Base-by-base conservation (phyloP, 2,113 vertebrate species). In the Fregata magnificens region DNA sequence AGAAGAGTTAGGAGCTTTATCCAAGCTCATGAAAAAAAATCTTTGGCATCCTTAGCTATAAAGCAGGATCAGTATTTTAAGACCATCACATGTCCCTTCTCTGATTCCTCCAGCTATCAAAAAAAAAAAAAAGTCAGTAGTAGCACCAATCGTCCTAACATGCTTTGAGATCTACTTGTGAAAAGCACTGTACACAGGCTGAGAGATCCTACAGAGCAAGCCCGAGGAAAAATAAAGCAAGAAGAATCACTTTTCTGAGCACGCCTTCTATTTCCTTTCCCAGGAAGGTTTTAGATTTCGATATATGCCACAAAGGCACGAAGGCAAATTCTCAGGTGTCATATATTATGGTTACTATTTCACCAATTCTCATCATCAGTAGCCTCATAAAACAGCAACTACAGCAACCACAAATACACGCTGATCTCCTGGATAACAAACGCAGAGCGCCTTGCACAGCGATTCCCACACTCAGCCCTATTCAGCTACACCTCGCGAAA, bases 381-480 rank as follows among this genome's bases (percentile, higher is more conserved):
- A 83, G 72, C 69, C 78, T 65, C 3, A 2, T 18, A 15, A 87
- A 71, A n/a, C 6, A 67, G 45, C n/a, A 49, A 61, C 38, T 44
- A 11, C 22, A 29, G 62, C 50, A 56, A 20, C 62, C 28, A 58
- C 40, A 79, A 42, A 31, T 25, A 40, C 34, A 16, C 12, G 1
- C 3, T 31, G 42, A 42, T 29, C 45, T 90, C 56, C 58, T 25
- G 50, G 61, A 8, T 1, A 58, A 21, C 53, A 25, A n/a, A 14
- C 2, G 1, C 62, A 36, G n/a, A 66, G 74, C 11, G 9, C n/a
- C 45, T 52, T 3, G 6, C 24, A 13, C 40, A 38, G 69, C 12
- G 9, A 17, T 19, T 20, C 62, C 50, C 3, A 0, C 24, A 2
- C 38, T 21, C 8, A 5, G 71, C 31, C 53, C 47, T 18, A 1